These are phyloP conservation scores for Platanista minor DNA, from an alignment of 2,113 vertebrate genomes.

Conservation along the genomic window DNA sequence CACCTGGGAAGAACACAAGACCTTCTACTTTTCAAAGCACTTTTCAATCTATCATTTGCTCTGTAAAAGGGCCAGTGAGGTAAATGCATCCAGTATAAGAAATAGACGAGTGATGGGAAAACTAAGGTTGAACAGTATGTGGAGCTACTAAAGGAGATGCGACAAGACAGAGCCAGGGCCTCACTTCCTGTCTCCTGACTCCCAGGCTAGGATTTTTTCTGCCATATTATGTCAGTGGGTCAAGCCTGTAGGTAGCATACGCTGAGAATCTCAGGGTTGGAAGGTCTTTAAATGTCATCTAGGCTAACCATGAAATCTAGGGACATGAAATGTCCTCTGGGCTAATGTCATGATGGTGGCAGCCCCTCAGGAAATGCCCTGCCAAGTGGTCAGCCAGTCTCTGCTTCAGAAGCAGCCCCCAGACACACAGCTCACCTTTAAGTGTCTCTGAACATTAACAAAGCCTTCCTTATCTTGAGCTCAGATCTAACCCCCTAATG, in stretches of 20 bases:
- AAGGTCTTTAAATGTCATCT: neutral
- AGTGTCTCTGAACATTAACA: neutral
- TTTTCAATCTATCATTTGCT: neutral
- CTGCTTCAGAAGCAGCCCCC: neutral
- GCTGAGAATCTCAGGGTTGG: neutral
- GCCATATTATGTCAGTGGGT: neutral
- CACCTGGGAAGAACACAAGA: neutral
- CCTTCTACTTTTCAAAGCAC: neutral
- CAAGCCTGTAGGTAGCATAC: accelerated
- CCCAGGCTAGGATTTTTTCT: neutral
- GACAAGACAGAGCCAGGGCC: neutral
- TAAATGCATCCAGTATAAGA: neutral
- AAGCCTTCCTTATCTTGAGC: neutral
- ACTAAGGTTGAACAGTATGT: neutral
- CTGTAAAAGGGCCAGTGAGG: neutral
- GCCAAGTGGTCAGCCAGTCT: neutral
- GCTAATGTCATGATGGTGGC: neutral
- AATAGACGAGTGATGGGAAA: neutral
- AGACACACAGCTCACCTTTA: neutral
- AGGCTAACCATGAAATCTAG: neutral
- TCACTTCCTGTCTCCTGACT: neutral
- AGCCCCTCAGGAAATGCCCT: neutral
- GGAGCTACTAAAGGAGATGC: neutral
- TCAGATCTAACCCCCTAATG: neutral
- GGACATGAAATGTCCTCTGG: neutral